Evolutionary conservation across 2,113 vertebrate genomes (phyloP).

Genomic region (Pleuronectes platessa): DNA sequence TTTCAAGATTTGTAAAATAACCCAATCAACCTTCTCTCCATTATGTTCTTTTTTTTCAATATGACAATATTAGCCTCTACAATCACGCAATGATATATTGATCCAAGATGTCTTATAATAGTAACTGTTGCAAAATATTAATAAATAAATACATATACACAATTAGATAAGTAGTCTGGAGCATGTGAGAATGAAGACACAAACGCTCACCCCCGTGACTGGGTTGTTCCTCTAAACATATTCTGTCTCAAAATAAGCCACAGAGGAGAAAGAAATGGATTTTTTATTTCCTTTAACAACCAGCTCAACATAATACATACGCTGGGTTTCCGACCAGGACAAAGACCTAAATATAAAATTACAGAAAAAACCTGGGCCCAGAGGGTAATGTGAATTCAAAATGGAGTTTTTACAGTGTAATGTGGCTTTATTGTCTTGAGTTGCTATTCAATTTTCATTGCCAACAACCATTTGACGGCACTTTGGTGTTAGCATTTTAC

Average conservation of each 20-base stretch:
- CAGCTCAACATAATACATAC: conserved; percentile 30
- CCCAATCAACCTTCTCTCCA: no score
- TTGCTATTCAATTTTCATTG: conserved; percentile 67
- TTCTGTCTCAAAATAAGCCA: conserved; percentile 37
- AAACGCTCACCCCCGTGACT: neutral
- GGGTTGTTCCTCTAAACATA: conserved; percentile 5
- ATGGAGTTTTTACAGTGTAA: conserved; percentile 61
- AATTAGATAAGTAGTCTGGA: no score
- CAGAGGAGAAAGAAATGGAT: conserved; percentile 39
- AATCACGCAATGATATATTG: no score
- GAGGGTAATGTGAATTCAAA: conserved; percentile 52
- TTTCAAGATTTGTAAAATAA: no score
- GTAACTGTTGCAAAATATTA: no score
- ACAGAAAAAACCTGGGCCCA: conserved; percentile 58
- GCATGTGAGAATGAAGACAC: no score
- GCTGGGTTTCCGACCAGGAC: conserved; percentile 28
- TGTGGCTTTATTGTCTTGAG: conserved; percentile 59
- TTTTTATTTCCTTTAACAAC: conserved; percentile 48
- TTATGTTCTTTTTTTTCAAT: no score
- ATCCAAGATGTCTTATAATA: no score
- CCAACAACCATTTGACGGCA: conserved; percentile 50
- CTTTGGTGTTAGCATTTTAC: conserved; percentile 47
- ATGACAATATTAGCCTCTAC: no score
- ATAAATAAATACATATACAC: no score
- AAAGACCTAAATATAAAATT: conserved; percentile 50